A percentile compares a stretch with the other conserved stretches of the same genome.
These are phyloP conservation scores for Dipodomys spectabilis DNA, from an alignment of 2,113 vertebrate species.

Conservation along the genomic window DNA sequence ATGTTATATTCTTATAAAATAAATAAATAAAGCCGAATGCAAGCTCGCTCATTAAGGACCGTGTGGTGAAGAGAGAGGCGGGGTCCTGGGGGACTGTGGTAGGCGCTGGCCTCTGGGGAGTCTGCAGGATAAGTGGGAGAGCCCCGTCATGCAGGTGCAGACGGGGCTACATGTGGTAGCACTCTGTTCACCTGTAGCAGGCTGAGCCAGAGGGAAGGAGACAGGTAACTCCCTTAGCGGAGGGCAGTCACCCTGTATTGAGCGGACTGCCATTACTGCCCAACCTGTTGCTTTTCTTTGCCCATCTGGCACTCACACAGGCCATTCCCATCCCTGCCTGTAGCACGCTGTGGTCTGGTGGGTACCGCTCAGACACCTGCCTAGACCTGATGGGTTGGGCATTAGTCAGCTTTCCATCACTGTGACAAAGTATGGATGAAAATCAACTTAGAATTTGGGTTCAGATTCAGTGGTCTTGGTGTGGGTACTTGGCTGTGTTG, in stretches of 20 bases:
- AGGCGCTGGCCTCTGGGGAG: accelerated
- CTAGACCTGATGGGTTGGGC: neutral
- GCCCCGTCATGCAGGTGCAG: accelerated
- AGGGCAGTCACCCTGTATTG: too few species aligned
- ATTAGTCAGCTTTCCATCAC: neutral
- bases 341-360: neutral
- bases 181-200: neutral
- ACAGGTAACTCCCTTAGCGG: neutral
- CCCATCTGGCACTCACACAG: neutral
- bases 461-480: neutral
- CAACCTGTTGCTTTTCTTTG: accelerated
- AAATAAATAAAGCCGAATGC: conserved; percentile 60
- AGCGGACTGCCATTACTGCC: neutral
- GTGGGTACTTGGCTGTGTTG: neutral
- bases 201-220: neutral
- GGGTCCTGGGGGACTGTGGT: neutral
- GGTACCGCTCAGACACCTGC: neutral
- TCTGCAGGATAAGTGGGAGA: neutral
- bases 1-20: conserved; percentile 77
- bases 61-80: neutral
- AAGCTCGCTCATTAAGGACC: neutral
- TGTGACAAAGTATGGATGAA: neutral
- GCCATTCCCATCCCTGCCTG: neutral
- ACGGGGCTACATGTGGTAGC: neutral
- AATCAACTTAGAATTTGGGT: neutral